Evolutionary conservation across 2,888 invertebrate genomes (phyloP), one percentile per base, ranked within the genome.

Genomic region (Nemurella pictetii): DNA sequence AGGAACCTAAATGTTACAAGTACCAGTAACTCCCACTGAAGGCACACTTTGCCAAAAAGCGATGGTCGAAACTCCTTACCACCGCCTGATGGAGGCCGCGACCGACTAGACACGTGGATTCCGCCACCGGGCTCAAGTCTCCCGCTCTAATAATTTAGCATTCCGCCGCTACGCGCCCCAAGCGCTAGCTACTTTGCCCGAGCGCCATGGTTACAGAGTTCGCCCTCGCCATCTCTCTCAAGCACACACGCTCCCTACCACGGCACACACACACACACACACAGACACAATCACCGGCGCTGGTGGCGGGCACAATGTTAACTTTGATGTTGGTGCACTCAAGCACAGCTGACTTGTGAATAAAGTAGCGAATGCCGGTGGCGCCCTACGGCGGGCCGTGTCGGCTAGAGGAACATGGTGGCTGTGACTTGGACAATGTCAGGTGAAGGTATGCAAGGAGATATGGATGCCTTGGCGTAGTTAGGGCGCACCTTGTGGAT

Each of bases 321-420:
- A 85, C 85, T 85, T 85, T 85, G 85, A 85, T 85, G 80, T 85
- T 72, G 83, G 55, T 26, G 78, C 85, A 78, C 83, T 85, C 85
- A 85, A 32, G 78, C 80, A 25, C 85, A 85, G 72, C 85, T 85
- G 85, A 36, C 85, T 83, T 28, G 78, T 82, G 26, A 30, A 78
- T 29, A 29, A 78, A 78, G 28, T 78, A 78, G 78, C 78, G 30
- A 20, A 30, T 27, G 78, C 27, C 78, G 5, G n/a, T 78, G 78
- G n/a, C 25, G 26, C 25, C 77, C 77, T 29, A 30, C 27, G 80
- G 80, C 80, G 80, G 3, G n/a, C 5, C 36, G 1, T 9, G 20
- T 25, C 28, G 78, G 80, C 7, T 36, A n/a, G 55, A 55, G 9
- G 55, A 55, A 20, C 55, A 55, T 7, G 55, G 15, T 12, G 55